phyloP scores from a whole-genome alignment of 1,140 invertebrate genomes.

The Drosophila lacteicornis region DNA sequence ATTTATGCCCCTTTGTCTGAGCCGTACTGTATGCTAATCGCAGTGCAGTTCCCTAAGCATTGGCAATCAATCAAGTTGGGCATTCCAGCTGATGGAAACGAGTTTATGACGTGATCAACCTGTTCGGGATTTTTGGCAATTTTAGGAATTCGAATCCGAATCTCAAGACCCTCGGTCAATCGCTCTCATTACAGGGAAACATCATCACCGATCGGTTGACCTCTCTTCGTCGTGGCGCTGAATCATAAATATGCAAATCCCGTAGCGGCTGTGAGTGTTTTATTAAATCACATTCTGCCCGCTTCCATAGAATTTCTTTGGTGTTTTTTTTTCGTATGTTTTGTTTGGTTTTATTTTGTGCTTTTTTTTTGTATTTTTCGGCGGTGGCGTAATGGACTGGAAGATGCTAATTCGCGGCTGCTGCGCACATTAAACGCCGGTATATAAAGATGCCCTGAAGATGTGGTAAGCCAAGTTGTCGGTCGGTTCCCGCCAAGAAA shows the following conservation, averaged over 20 bases:
- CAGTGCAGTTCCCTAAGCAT: constrained; percentile 64
- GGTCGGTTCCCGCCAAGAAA: constrained; percentile 37
- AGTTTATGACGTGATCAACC: constrained; percentile 68
- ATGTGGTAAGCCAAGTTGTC: constrained; percentile 58
- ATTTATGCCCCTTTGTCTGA: constrained; percentile 69
- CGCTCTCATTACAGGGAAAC: constrained; percentile 40
- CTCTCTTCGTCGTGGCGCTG: constrained; percentile 29
- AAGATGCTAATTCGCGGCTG: constrained; percentile 65
- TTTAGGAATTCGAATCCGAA: constrained; percentile 8
- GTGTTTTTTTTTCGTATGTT: constrained; percentile 24
- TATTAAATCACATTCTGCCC: constrained; percentile 60
- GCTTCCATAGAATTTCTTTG: constrained; percentile 75
- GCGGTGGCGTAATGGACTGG: constrained; percentile 62
- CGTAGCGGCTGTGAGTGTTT: constrained; percentile 59
- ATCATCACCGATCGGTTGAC: constrained; percentile 24
- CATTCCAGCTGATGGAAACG: constrained; percentile 51
- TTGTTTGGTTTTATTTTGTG: constrained; percentile 20
- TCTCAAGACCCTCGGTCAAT: background rate
- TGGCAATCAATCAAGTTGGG: constrained; percentile 47
- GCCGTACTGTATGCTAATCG: constrained; percentile 57
- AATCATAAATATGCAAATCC: constrained; percentile 74
- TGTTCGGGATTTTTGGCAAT: constrained; percentile 29
- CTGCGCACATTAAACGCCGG: constrained; percentile 39
- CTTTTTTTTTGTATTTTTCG: constrained; percentile 31
- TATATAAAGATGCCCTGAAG: constrained; percentile 66